phyloP scores from a whole-genome alignment of 2,113 vertebrate genomes.

The Anser brachyrhynchus region DNA sequence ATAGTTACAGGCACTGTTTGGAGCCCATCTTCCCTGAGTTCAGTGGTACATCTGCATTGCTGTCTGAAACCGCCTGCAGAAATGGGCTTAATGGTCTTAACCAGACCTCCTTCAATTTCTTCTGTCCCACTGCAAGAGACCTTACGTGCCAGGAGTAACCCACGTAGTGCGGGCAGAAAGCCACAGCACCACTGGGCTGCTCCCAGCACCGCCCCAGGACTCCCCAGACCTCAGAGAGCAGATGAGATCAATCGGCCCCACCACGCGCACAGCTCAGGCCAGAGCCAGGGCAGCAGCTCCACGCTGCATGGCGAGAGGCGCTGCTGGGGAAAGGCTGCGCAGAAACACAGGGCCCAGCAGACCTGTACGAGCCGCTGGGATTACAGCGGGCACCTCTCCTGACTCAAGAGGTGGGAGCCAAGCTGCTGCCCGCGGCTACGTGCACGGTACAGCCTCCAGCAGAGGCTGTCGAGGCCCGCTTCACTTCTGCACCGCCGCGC shows the following conservation, averaged over 20 bases:
- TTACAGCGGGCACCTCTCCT: background rate
- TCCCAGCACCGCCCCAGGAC: background rate
- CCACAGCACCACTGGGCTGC: background rate
- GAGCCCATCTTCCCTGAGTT: background rate
- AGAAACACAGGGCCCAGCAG: background rate
- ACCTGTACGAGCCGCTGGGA: background rate
- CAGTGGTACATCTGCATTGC: background rate
- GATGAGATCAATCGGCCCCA: background rate
- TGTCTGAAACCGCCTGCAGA: background rate
- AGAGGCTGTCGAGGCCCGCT: background rate
- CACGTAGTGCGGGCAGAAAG: background rate
- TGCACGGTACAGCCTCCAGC: rapidly evolving
- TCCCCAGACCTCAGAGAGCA: background rate
- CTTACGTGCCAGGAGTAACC: background rate
- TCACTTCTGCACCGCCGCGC: background rate
- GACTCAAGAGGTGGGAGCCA: background rate
- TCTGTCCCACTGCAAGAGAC: background rate
- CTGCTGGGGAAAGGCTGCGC: background rate
- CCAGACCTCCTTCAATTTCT: background rate
- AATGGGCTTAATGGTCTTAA: background rate
- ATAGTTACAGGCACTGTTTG: background rate
- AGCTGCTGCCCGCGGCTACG: background rate
- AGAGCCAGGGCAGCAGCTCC: background rate
- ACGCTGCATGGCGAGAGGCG: rapidly evolving
- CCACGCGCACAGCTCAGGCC: rapidly evolving